phyloP scores from a whole-genome alignment of 1,140 invertebrate species.

The Drosophila sucinea region DNA sequence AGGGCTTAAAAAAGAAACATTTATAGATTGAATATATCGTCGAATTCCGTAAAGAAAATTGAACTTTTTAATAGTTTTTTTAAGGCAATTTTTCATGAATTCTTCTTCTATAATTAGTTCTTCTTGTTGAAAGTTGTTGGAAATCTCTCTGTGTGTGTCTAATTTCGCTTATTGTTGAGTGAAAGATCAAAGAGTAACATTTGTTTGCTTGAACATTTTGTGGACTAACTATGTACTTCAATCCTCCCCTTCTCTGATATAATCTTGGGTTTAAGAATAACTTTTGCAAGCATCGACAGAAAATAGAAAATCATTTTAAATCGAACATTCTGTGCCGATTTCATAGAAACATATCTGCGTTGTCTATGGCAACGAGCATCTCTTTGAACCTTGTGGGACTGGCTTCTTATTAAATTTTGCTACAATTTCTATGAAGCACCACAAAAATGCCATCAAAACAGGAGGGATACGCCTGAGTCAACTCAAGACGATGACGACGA shows the following conservation, averaged over 20 bases:
- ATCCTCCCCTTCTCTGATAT: background rate
- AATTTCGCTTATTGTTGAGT: too few relatives aligned
- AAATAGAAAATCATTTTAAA: background rate
- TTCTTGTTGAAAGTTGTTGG: too few relatives aligned
- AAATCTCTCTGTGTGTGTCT: too few relatives aligned
- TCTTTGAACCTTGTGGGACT: constrained; percentile 12
- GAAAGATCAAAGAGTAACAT: too few relatives aligned
- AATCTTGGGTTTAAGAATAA: too few relatives aligned
- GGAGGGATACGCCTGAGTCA: background rate
- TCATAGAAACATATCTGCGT: background rate
- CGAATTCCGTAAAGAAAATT: too few relatives aligned
- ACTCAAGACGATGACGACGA: background rate
- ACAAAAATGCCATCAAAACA: constrained; percentile 45
- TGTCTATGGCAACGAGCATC: constrained; percentile 8
- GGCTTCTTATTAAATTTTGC: constrained; percentile 19
- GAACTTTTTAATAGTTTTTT: too few relatives aligned
- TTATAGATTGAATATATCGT: too few relatives aligned
- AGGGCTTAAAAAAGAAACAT: too few relatives aligned
- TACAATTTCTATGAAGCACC: constrained; percentile 44
- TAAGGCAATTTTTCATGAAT: too few relatives aligned
- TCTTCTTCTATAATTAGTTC: too few relatives aligned
- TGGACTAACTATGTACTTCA: background rate
- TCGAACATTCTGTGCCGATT: background rate
- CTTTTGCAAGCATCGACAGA: background rate
- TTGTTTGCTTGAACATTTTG: too few relatives aligned